Evolutionary conservation across 1,140 invertebrate species (phyloP), one percentile per base, ranked within the genome.

Genomic region (Trigoniulus corallinus): DNA sequence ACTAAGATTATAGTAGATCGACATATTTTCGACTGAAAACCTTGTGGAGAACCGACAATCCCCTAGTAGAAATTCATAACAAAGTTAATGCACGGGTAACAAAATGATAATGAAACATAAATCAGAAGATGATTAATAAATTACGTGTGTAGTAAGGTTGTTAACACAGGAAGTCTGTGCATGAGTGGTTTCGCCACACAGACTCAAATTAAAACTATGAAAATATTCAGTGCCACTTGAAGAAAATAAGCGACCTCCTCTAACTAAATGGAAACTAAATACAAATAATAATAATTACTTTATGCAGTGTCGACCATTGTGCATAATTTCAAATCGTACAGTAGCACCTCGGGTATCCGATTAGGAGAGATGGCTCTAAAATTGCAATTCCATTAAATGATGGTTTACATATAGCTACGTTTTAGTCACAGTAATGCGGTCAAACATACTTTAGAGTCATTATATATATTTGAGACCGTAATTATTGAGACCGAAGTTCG

Each of bases 131-230:
- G n/a, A n/a, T n/a, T n/a, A n/a, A n/a, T n/a, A n/a, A 34, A 34
- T 34, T 34, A 34, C 29, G 7, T 15, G 7, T 34, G 49, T 23
- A 1, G 68, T 62, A 20, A 71, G 62, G 52, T 72, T 73, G 55
- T 72, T 71, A 21, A 57, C 48, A 58, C 73, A 75, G 10, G 59
- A 57, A 18, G 65, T 69, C 45, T 61, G 55, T 13, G 57, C 54
- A 27, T 4, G 10, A 7, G 20, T 39, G 3, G 13, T 2, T 45
- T 60, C 55, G 13, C 67, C 69, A 64, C 75, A 78, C 7, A 78
- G 60, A 48, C 67, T 70, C n/a, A 77, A 64, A 56, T 77, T 76
- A 57, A 76, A 78, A 21, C 71, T 59, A 58, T 78, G 75, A 56
- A 63, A 74, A 57, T 75, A 78, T 53, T 72, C 65, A 18, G 69